Base-by-base conservation (phyloP, 2,888 invertebrate genomes). In the Drosophila bunnanda region DNA sequence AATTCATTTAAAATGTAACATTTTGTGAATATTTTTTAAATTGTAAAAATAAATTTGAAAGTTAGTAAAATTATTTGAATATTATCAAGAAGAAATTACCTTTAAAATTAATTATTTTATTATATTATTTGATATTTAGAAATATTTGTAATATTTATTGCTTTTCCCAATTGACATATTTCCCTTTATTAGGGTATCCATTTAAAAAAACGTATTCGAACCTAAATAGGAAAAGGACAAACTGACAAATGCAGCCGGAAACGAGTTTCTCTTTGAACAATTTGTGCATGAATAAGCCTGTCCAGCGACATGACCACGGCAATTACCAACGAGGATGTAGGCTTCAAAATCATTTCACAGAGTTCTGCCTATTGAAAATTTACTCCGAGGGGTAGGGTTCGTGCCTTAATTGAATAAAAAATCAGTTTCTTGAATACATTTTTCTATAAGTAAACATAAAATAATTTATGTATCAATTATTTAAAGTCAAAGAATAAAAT, bases 221-320 rank as follows among this genome's bases (percentile, higher is more conserved):
- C 43, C 36, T 44, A 43, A 39, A 59, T 53, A 10, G 64, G 38
- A n/a, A 62, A 41, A 13, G 81, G 81, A 77, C 81, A 80, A 67
- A 76, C 85, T 88, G 86, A 81, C 88, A 82, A 83, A 78, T 85
- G 82, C 82, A 83, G 86, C 74, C 73, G 46, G 67, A 65, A 78
- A 77, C 73, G 71, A 76, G 76, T 76, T 87, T 82, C 77, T 77
- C 90, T 90, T 91, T 90, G 90, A 90, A 90, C 86, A 82, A 81
- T 89, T 84, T 90, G 75, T 89, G 91, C 90, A 88, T 90, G 90
- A 90, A 88, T 91, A 72, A 89, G 81, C 69, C 57, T 79, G 80
- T 56, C 71, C 78, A 58, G 67, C 56, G 59, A 58, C 72, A 62
- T 64, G 74, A 56, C 56, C 52, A 30, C 50, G 62, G 54, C 59